Evolutionary conservation across 1,140 invertebrate genomes (phyloP).

Genomic region (Gryon sp.): DNA sequence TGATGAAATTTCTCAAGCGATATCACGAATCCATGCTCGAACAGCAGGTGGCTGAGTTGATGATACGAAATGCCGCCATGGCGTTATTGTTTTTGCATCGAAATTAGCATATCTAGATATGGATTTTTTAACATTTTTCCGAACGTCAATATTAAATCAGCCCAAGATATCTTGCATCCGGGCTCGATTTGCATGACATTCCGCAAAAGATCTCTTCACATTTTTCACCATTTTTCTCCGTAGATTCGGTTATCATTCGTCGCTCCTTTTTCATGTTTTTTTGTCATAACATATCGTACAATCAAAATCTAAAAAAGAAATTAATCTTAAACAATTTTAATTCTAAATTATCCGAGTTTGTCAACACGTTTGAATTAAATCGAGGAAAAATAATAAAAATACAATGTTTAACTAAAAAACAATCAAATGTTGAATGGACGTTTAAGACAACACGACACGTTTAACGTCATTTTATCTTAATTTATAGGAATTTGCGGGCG

Average conservation of each 20-base stretch:
- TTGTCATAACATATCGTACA: neutral
- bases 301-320: no score
- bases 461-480: constrained; percentile 22
- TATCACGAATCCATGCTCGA: constrained; percentile 14
- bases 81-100: constrained; percentile 14
- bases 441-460: constrained; percentile 1
- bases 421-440: constrained; percentile 11
- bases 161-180: constrained; percentile 18
- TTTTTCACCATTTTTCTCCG: constrained; percentile 10
- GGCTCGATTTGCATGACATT: constrained; percentile 21
- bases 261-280: neutral
- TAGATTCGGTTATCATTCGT: neutral
- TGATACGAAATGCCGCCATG: constrained; percentile 9
- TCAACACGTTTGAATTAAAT: no score
- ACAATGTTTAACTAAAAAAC: neutral
- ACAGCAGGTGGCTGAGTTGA: constrained; percentile 15
- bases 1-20: constrained; percentile 9
- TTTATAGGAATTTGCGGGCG: constrained; percentile 7
- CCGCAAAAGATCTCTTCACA: constrained; percentile 9
- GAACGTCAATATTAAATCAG: constrained; percentile 19
- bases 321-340: no score
- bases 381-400: no score
- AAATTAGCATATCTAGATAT: constrained; percentile 21
- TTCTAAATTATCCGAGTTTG: no score
- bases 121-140: constrained; percentile 12